A percentile compares a stretch with the other conserved stretches of the same genome.
Conservation (phyloP, 2,888 invertebrate species). For the Ceraclea dissimilis region DNA sequence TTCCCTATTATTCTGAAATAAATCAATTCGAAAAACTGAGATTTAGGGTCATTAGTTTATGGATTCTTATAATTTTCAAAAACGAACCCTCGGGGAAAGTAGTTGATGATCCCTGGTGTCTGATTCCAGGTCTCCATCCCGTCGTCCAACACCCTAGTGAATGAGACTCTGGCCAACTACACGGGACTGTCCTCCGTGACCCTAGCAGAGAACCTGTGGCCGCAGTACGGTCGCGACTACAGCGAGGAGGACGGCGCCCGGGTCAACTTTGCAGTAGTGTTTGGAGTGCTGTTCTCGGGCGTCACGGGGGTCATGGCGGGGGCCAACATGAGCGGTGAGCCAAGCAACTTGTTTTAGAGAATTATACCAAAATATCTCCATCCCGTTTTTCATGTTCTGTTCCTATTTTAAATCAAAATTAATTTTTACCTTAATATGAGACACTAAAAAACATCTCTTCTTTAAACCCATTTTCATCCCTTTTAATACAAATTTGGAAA, state of each 20-base stretch:
- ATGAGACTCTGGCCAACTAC: constrained; percentile 46
- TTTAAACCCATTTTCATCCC: too few relatives aligned
- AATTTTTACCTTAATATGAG: too few relatives aligned
- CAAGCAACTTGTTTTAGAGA: background rate
- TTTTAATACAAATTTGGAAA: too few relatives aligned
- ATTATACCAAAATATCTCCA: background rate
- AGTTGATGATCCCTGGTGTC: too few relatives aligned
- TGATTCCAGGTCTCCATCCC: constrained; percentile 68
- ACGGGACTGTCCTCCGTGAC: constrained; percentile 73
- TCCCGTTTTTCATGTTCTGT: too few relatives aligned
- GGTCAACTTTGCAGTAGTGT: constrained; percentile 88
- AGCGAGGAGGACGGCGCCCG: constrained; percentile 51
- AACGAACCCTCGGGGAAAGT: too few relatives aligned
- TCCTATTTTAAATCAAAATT: too few relatives aligned
- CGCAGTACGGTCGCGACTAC: constrained; percentile 70
- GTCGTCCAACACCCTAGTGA: constrained; percentile 57
- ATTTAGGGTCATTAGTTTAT: too few relatives aligned
- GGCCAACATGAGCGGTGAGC: constrained; percentile 91
- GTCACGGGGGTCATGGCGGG: constrained; percentile 99
- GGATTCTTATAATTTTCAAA: too few relatives aligned
- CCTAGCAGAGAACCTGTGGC: constrained; percentile 68
- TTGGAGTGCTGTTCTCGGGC: constrained; percentile 96
- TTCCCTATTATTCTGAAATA: too few relatives aligned
- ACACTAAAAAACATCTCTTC: too few relatives aligned
- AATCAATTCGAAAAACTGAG: too few relatives aligned